phyloP scores from a whole-genome alignment of 2,797 vertebrate species.

The Cheirogaleus major region DNA sequence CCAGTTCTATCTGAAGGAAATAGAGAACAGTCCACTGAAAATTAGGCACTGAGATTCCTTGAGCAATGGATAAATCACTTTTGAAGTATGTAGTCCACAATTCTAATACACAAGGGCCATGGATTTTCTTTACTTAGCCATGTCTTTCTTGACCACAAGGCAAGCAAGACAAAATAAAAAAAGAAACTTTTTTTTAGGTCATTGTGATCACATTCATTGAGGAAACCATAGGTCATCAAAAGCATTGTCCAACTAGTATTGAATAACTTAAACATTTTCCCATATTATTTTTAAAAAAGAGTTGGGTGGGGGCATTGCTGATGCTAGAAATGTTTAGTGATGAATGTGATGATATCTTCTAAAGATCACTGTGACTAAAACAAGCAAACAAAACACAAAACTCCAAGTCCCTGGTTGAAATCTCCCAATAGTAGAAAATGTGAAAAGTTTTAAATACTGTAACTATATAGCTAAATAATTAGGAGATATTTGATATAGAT shows the following conservation, averaged over 20 bases:
- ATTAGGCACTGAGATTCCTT: background rate
- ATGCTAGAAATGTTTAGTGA: background rate
- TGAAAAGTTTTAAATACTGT: background rate
- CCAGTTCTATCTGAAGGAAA: background rate
- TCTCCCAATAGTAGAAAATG: background rate
- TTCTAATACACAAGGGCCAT: background rate
- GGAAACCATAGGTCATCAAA: background rate
- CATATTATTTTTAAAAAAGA: background rate
- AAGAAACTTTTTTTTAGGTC: background rate
- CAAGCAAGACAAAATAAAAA: background rate
- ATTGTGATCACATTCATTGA: background rate
- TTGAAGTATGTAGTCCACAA: background rate
- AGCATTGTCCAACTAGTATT: background rate
- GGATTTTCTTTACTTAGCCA: background rate
- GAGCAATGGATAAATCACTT: background rate
- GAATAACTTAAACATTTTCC: background rate
- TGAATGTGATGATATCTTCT: background rate
- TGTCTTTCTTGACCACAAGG: background rate
- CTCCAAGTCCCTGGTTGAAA: background rate
- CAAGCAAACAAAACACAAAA: background rate
- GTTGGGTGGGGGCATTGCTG: background rate
- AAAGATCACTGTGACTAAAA: background rate
- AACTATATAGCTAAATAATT: background rate
- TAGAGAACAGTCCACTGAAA: background rate
- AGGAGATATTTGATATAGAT: background rate